These are phyloP conservation scores for Amphilophus citrinellus DNA, from an alignment of 2,113 vertebrate species.

Conservation along the genomic window DNA sequence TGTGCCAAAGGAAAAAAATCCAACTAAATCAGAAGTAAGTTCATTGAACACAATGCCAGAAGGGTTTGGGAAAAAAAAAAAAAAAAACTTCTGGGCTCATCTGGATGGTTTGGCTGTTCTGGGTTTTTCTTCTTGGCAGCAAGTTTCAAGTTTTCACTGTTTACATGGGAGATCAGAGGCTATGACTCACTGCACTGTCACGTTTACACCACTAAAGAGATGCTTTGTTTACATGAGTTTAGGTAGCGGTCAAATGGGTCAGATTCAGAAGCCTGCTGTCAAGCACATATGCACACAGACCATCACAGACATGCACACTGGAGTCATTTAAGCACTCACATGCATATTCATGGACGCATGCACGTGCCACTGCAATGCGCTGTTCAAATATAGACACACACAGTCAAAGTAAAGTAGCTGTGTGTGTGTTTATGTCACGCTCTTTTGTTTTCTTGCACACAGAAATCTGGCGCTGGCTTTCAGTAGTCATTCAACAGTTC, in stretches of 20 bases:
- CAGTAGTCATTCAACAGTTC: constrained; percentile 56
- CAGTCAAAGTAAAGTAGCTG: constrained; percentile 2
- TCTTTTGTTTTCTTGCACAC: constrained; percentile 55
- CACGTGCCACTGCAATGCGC: constrained; percentile 11
- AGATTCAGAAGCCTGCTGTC: constrained; percentile 51
- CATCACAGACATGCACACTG: background rate
- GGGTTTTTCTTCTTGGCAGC: constrained; percentile 38
- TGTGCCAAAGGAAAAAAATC: background rate
- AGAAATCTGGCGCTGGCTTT: constrained; percentile 51
- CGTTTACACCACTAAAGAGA: constrained; percentile 53
- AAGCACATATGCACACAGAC: background rate
- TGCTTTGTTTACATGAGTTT: constrained; percentile 62
- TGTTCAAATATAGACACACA: constrained; percentile 31
- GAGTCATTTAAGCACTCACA: constrained; percentile 29
- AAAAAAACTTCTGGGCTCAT: background rate
- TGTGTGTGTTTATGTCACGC: constrained; percentile 35
- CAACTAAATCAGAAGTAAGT: constrained; percentile 30
- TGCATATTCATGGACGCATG: constrained; percentile 22
- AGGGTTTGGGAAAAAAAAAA: background rate
- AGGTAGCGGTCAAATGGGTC: constrained; percentile 61
- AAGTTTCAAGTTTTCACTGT: constrained; percentile 30
- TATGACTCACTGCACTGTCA: constrained; percentile 57
- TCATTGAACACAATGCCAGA: constrained; percentile 1
- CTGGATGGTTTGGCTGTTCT: background rate
- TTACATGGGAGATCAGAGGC: constrained; percentile 51